Percentiles rank a stretch among this genome's conserved stretches.
Evolutionary conservation across 2,113 vertebrate species (phyloP).

Genomic region (Peucedramus taeniatus): DNA sequence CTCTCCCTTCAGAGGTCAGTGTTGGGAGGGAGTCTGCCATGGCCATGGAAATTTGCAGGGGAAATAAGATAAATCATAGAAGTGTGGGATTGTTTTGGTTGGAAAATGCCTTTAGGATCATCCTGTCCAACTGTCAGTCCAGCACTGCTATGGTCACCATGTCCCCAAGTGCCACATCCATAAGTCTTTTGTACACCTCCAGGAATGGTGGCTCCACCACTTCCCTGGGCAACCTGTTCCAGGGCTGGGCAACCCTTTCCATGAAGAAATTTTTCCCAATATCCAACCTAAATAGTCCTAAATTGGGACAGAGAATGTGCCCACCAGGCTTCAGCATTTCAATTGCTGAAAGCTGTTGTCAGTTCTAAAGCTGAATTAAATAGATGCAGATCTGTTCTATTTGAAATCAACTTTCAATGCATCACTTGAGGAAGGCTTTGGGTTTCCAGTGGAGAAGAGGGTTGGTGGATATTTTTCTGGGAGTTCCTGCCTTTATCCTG

Average conservation of each 20-base stretch:
- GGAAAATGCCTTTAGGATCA: not conserved
- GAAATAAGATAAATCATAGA: not conserved
- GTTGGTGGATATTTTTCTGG: not conserved
- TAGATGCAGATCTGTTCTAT: not conserved
- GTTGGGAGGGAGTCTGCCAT: not conserved
- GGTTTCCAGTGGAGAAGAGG: not conserved
- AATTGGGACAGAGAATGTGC: not conserved
- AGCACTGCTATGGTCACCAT: not conserved
- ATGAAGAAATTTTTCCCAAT: not conserved
- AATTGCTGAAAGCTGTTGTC: not conserved
- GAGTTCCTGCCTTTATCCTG: not conserved
- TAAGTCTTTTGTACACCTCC: not conserved
- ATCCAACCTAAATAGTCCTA: not conserved
- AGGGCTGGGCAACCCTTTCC: not conserved
- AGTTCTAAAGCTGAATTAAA: not conserved
- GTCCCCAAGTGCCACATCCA: not conserved
- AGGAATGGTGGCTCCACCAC: not conserved
- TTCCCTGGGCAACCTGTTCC: not conserved
- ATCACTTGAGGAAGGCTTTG: not conserved
- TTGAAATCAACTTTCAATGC: not conserved
- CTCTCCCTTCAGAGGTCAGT: not conserved
- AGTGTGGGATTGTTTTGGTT: not conserved
- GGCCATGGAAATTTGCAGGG: not conserved
- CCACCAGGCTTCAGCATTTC: rapidly evolving
- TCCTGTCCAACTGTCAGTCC: not conserved